Conservation (phyloP, 2,888 invertebrate genomes). For the Lasioglossum oenotherae region DNA sequence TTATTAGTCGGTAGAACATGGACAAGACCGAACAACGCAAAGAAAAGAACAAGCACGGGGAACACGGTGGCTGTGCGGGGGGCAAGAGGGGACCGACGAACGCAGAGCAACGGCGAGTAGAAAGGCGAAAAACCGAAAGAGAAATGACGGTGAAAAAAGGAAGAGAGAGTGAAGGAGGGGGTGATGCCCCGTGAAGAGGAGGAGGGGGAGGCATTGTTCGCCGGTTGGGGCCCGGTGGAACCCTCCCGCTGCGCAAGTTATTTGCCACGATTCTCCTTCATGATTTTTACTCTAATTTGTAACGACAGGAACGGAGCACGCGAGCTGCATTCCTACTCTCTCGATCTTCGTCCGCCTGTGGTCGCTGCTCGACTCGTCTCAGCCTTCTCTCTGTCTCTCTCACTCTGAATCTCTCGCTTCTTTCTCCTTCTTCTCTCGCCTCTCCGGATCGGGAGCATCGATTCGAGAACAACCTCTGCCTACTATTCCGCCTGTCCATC, state of each 20-base stretch:
- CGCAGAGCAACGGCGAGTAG: constrained; percentile 48
- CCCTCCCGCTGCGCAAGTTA: constrained; percentile 82
- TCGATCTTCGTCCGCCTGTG: constrained; percentile 49
- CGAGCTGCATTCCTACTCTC: constrained; percentile 79
- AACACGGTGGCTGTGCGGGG: background rate
- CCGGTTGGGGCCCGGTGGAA: constrained; percentile 60
- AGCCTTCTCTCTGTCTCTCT: background rate
- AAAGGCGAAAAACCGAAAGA: constrained; percentile 48
- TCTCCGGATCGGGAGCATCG: constrained; percentile 51
- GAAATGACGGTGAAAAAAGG: constrained; percentile 34
- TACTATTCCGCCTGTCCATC: constrained; percentile 39
- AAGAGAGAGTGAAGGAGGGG: constrained; percentile 2
- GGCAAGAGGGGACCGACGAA: constrained; percentile 28
- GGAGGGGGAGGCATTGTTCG: constrained; percentile 71
- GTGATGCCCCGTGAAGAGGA: constrained; percentile 21
- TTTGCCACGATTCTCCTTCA: constrained; percentile 82
- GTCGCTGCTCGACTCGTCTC: constrained; percentile 15
- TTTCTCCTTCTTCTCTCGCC: background rate
- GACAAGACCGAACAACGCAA: constrained; percentile 38
- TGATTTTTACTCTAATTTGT: constrained; percentile 84
- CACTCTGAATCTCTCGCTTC: background rate
- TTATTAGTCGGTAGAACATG: constrained; percentile 62
- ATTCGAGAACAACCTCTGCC: constrained; percentile 51
- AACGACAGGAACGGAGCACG: constrained; percentile 82
- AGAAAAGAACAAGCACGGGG: constrained; percentile 22